A percentile compares a stretch with the other conserved stretches of the same genome.
Evolutionary conservation across 2,888 invertebrate species (phyloP).

Genomic region (Lepidochitona cinerea): DNA sequence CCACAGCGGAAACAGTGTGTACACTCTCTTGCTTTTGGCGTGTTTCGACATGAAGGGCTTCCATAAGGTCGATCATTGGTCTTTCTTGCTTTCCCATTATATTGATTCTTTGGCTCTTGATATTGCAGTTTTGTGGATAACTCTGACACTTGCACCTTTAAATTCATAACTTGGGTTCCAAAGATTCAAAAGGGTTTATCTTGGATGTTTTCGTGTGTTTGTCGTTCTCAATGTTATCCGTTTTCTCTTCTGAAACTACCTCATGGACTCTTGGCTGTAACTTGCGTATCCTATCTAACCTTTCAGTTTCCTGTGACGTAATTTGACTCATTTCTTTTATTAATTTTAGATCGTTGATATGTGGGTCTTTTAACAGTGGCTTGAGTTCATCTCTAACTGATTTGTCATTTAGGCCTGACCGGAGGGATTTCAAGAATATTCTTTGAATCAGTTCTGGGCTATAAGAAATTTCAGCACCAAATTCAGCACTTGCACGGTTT

Average conservation of each 20-base stretch:
- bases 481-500: slow-evolving; percentile 7
- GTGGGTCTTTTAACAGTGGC: slow-evolving; percentile 2
- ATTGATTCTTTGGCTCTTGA: too few relatives aligned
- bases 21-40: neutral
- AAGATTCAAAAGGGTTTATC: neutral
- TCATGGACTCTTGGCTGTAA: neutral
- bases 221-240: neutral
- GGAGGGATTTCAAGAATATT: slow-evolving; percentile 6
- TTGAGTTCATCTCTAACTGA: slow-evolving; percentile 11
- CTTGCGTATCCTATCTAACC: neutral
- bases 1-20: slow-evolving; percentile 1
- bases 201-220: neutral
- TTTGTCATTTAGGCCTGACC: neutral
- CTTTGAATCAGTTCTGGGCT: slow-evolving; percentile 7
- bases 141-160: neutral
- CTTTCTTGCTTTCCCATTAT: too few relatives aligned
- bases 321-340: slow-evolving; percentile 1
- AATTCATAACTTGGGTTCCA: neutral
- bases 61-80: neutral
- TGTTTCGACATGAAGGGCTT: neutral
- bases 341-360: slow-evolving; percentile 5
- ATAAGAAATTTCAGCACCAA: slow-evolving; percentile 4
- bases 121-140: too few relatives aligned
- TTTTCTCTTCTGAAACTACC: neutral
- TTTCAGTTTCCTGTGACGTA: slow-evolving; percentile 9